Evolutionary conservation across 2,113 vertebrate species (phyloP).

Genomic region (Axis porcinus): DNA sequence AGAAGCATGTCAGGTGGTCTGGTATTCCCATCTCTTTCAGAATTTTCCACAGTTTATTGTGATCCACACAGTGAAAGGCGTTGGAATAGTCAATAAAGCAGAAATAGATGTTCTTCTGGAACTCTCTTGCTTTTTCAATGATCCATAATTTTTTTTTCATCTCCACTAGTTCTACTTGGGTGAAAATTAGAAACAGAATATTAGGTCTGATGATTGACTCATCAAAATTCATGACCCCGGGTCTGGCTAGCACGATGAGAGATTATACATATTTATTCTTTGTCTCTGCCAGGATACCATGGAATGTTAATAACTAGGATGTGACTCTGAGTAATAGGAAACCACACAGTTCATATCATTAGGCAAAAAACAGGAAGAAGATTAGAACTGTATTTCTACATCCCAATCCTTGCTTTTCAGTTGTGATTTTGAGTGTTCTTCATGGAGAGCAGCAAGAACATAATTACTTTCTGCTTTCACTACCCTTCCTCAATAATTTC

Average conservation of each 20-base stretch:
- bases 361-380: neutral
- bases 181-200: neutral
- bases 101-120: neutral
- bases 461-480: neutral
- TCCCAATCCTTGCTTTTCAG: neutral
- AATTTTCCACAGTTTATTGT: too few species aligned
- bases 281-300: neutral
- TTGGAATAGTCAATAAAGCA: too few species aligned
- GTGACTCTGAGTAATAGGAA: neutral
- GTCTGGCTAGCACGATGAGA: neutral
- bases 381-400: neutral
- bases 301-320: neutral
- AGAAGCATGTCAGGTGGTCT: too few species aligned
- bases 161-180: neutral
- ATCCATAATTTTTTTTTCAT: neutral
- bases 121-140: too few species aligned
- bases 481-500: neutral
- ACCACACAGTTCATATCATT: neutral
- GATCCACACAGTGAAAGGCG: too few species aligned
- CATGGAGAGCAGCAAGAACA: neutral
- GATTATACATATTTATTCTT: neutral
- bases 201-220: too few species aligned
- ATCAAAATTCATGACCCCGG: neutral
- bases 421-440: neutral
- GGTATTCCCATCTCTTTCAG: too few species aligned